These are phyloP conservation scores for Aphodius sticticus DNA, from an alignment of 2,888 invertebrate species.

Conservation along the genomic window DNA sequence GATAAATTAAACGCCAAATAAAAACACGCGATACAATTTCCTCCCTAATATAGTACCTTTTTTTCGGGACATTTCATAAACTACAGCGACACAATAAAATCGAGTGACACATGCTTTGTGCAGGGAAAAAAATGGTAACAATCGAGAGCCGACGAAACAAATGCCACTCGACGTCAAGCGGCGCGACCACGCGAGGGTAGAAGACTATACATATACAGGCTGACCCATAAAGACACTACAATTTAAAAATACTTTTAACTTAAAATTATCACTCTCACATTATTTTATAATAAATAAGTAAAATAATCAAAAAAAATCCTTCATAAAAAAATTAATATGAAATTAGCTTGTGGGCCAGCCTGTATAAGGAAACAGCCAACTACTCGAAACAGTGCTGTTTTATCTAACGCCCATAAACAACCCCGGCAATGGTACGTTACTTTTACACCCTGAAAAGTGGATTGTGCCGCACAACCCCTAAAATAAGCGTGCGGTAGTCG, in stretches of 20 bases:
- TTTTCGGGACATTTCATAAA: background rate
- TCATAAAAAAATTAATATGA: too few species aligned
- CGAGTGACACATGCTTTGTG: background rate
- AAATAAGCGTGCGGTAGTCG: background rate
- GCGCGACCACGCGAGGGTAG: background rate
- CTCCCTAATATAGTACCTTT: background rate
- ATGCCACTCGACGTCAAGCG: background rate
- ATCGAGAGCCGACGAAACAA: background rate
- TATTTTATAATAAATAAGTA: too few species aligned
- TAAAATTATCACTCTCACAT: too few species aligned
- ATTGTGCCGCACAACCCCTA: too few species aligned
- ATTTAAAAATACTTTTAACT: too few species aligned
- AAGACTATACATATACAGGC: background rate
- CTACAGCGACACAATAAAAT: background rate
- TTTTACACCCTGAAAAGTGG: too few species aligned
- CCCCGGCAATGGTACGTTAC: background rate
- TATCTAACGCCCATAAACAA: background rate
- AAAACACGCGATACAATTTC: background rate
- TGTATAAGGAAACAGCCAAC: too few species aligned
- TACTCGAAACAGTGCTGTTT: background rate
- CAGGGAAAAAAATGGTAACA: background rate
- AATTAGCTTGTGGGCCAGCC: too few species aligned
- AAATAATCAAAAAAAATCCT: too few species aligned
- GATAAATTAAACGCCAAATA: background rate
- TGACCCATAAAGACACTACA: too few species aligned